Percentiles rank a stretch among this genome's conserved stretches.
phyloP scores from a whole-genome alignment of 2,888 invertebrate genomes.

The Torymus aiolomorphi region DNA sequence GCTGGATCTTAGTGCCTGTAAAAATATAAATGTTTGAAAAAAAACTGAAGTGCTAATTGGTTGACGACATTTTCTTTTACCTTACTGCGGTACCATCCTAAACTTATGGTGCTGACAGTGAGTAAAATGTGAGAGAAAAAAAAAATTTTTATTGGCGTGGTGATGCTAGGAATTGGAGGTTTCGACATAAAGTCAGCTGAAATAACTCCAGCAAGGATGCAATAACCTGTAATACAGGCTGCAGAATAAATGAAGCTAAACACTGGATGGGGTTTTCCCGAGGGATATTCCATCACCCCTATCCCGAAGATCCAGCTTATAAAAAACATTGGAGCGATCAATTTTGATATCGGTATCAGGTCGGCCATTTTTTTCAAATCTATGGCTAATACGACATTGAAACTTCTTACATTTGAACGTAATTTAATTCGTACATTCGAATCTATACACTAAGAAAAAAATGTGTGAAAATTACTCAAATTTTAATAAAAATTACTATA shows the following conservation, averaged over 20 bases:
- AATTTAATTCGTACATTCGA: no score
- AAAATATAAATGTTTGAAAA: no score
- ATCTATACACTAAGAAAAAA: no score
- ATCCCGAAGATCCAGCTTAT: constrained; percentile 56
- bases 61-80: not conserved
- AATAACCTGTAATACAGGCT: not conserved
- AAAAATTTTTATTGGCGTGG: not conserved
- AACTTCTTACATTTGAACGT: no score
- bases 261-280: constrained; percentile 54
- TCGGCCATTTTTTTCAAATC: no score
- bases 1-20: not conserved
- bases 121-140: constrained; percentile 23
- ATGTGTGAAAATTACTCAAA: no score
- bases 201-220: not conserved
- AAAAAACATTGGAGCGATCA: no score
- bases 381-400: no score
- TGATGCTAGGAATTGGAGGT: not conserved
- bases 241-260: constrained; percentile 51
- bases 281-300: constrained; percentile 59
- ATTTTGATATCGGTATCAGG: no score
- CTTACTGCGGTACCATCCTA: constrained; percentile 23
- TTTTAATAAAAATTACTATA: no score
- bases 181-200: not conserved
- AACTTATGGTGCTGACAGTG: not conserved
- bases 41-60: no score